Evolutionary conservation across 2,113 vertebrate genomes (phyloP).

Genomic region (Dasyurus viverrinus): DNA sequence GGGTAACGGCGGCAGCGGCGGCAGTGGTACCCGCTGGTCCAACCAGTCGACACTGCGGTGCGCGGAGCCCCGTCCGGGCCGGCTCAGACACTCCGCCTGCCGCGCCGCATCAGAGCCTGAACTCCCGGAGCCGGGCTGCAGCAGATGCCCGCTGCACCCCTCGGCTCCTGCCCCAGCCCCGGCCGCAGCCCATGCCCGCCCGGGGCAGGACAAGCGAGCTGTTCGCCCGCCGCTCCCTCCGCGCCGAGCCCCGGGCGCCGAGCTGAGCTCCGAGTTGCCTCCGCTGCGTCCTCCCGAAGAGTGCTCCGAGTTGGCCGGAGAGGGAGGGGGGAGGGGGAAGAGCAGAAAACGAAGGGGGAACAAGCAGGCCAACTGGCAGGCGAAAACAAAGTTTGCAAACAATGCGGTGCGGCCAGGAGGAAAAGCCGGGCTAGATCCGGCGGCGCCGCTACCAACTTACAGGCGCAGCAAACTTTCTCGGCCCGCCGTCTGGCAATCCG

Average conservation of each 20-base stretch:
- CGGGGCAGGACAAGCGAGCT: constrained; percentile 8
- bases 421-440: neutral
- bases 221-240: neutral
- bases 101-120: constrained; percentile 55
- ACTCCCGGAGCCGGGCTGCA: constrained; percentile 42
- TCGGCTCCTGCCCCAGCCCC: constrained; percentile 29
- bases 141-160: neutral
- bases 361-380: neutral
- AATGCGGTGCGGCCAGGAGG: constrained; percentile 52
- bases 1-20: neutral
- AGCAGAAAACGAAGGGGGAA: neutral
- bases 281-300: too few species aligned
- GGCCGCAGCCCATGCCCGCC: constrained; percentile 67
- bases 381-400: constrained; percentile 56
- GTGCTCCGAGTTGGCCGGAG: neutral
- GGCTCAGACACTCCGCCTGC: neutral
- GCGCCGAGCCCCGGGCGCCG: neutral
- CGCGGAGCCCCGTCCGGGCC: neutral
- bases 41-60: neutral
- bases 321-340: neutral
- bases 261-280: neutral
- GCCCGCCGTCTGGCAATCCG: constrained; percentile 19
- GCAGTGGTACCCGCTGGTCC: neutral
- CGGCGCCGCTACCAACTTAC: constrained; percentile 3
- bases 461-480: constrained; percentile 54